Evolutionary conservation across 2,888 invertebrate species (phyloP), one percentile per base, ranked within the genome.

Genomic region (Sinhomidia bicolor): DNA sequence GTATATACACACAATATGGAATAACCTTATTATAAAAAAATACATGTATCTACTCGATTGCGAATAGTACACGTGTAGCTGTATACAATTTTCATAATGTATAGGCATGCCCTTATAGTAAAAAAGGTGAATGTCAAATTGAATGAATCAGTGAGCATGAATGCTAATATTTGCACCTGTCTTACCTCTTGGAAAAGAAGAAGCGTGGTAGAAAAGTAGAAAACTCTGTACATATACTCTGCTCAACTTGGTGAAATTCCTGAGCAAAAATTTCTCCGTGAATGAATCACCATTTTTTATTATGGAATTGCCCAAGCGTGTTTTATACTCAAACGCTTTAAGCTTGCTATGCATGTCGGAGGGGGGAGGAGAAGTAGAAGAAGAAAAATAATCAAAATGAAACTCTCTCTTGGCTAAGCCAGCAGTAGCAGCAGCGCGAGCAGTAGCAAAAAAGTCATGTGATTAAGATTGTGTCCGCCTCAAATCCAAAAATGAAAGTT

Each of bases 91-190:
- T n/a, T n/a, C n/a, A n/a, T n/a, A n/a, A n/a, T n/a, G n/a, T n/a
- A n/a, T n/a, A n/a, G n/a, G n/a, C n/a, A n/a, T n/a, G n/a, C n/a
- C n/a, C n/a, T n/a, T n/a, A n/a, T n/a, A n/a, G n/a, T n/a, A n/a
- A n/a, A 85, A 85, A 78, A 85, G 76, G 85, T 78, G 78, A 65
- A 78, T 85, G 78, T 85, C 85, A 85, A 62, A 78, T 44, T 68
- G 60, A 84, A 71, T 85, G 85, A 57, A 78, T 76, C 47, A 76
- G 41, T 57, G 60, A 84, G 32, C 60, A 84, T 14, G 76, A 76
- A 51, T 76, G 51, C 76, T 76, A 76, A 76, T 76, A 76, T 76
- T 76, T 76, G 76, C 76, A 29, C 62, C 62, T 57, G 57, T 20
- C 14, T 17, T 54, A 54, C 26, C 17, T 57, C 57, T 57, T 20